Evolutionary conservation across 1,140 invertebrate genomes (phyloP), one percentile per base, ranked within the genome.

Genomic region (Amphibalanus amphitrite): DNA sequence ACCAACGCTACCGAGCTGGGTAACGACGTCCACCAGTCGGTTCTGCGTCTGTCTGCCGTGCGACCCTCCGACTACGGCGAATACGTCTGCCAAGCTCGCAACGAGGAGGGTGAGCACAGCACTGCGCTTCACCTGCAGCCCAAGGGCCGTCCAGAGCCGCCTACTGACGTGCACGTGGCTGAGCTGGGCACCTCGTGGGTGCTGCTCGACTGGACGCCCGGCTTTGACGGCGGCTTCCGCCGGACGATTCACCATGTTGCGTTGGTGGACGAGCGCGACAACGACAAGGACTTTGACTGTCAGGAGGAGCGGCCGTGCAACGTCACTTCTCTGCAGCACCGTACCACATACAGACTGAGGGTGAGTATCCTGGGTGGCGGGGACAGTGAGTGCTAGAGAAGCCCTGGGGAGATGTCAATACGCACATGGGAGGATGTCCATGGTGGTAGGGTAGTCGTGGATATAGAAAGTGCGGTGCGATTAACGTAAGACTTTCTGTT

Each of bases 161-260:
- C 65, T 3, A 28, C n/a, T 10, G 26, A 67, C 1, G 10, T 67
- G n/a, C 65, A 28, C 17, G 65, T 28, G 65, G 65, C 28, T 26
- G 28, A 67, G n/a, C n/a, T 67, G 8, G 13, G 81, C 86, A 67
- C 86, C 88, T 74, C 83, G 89, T 0, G 90, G 89, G 6, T 67
- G 64, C 68, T 65, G 47, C 38, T 95, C 0, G 83, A 84, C 47
- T 95, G 91, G 91, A 87, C 90, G 75, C 86, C 90, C 0, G 92
- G 92, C 0, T 96, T 95, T 77, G 90, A 95, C 80, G 93, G 93
- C 0, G 92, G 92, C 0, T 78, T 92, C 40, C 84, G 85, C 23
- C 90, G 88, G 75, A 94, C 91, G 0, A 91, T 91, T 76, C 93
- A 90, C 79, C 90, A 90, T 75, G 89, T 94, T 1, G 73, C 72